phyloP scores from a whole-genome alignment of 2,113 vertebrate genomes.

The Erpornis zantholeuca region DNA sequence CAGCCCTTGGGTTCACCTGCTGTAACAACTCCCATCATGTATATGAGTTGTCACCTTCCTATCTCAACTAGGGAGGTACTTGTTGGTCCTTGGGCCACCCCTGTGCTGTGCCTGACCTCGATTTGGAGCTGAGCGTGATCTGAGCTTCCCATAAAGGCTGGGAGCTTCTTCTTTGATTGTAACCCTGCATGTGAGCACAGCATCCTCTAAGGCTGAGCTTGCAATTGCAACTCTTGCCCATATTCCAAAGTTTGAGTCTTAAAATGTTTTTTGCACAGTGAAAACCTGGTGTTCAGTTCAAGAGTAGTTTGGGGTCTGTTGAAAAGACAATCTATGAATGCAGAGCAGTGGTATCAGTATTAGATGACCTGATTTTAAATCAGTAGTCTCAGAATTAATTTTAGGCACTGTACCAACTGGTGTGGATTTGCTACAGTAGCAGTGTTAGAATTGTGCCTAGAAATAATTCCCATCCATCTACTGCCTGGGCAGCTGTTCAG shows the following conservation, averaged over 20 bases:
- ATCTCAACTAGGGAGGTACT: background rate
- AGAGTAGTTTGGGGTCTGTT: background rate
- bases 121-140: background rate
- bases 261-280: background rate
- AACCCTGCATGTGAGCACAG: background rate
- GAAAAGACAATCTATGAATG: background rate
- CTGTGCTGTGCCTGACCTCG: background rate
- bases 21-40: rapidly evolving
- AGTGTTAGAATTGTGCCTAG: background rate
- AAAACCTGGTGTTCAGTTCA: background rate
- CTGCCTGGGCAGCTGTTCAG: background rate
- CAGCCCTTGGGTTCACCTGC: background rate
- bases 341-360: background rate
- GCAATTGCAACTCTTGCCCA: background rate
- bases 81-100: background rate
- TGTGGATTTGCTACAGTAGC: background rate
- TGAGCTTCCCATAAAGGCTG: background rate
- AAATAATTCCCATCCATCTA: background rate
- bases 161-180: background rate
- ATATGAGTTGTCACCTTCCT: background rate
- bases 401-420: background rate
- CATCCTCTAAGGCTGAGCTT: background rate
- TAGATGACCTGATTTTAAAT: background rate
- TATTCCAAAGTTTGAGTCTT: background rate
- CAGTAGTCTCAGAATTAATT: background rate